A percentile compares a stretch with the other conserved stretches of the same genome.
Evolutionary conservation across 2,888 invertebrate species (phyloP).

Genomic region (Heterodera filipjevi): DNA sequence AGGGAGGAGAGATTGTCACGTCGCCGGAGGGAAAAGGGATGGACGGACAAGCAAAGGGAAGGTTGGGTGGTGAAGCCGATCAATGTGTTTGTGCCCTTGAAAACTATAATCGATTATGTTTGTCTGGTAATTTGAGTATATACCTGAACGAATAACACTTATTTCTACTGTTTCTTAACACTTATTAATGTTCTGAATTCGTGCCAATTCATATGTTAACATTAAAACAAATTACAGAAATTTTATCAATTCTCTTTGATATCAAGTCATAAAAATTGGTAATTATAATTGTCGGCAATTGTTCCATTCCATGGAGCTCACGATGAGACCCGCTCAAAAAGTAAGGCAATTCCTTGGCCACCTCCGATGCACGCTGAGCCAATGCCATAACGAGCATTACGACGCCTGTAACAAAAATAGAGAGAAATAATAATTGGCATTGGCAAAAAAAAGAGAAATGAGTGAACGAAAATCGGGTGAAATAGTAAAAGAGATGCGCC

Average conservation of each 20-base stretch:
- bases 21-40: background rate
- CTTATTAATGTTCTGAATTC: too few species aligned
- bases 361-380: slow-evolving; percentile 98
- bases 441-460: background rate
- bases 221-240: background rate
- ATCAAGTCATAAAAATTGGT: too few species aligned
- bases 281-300: slow-evolving; percentile 6
- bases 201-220: too few species aligned
- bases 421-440: background rate
- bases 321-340: slow-evolving; percentile 74
- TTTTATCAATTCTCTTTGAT: too few species aligned
- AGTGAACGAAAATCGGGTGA: background rate
- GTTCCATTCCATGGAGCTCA: too few species aligned
- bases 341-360: slow-evolving; percentile 92
- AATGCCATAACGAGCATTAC: slow-evolving; percentile 75
- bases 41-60: background rate
- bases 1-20: background rate
- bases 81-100: background rate
- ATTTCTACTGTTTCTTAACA: too few species aligned
- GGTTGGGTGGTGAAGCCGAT: too few species aligned
- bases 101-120: too few species aligned
- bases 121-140: too few species aligned
- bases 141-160: too few species aligned
- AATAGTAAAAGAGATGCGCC: slow-evolving; percentile 6
- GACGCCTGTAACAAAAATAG: slow-evolving; percentile 46